A percentile compares a stretch with the other conserved stretches of the same genome.
Conservation (phyloP, 2,113 vertebrate species). For the Canis aureus region DNA sequence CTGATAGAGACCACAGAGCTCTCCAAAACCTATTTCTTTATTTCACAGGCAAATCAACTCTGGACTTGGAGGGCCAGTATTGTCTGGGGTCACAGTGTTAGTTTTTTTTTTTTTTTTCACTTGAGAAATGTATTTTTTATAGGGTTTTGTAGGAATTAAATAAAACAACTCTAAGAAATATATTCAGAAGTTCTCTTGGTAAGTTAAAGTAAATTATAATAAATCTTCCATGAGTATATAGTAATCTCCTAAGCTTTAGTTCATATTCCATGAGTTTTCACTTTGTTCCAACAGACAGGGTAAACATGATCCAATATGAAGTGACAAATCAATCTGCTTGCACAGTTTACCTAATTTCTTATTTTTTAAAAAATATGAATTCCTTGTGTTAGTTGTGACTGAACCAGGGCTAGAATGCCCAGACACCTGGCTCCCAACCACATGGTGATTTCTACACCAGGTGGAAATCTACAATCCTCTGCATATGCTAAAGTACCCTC, state of each 20-base stretch:
- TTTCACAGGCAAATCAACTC: background rate
- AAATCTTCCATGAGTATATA: background rate
- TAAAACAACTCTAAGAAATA: background rate
- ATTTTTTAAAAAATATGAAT: background rate
- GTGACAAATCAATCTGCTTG: background rate
- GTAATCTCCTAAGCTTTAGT: background rate
- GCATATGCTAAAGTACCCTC: background rate
- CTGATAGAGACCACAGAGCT: background rate
- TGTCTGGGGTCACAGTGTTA: background rate
- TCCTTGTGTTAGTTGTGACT: background rate
- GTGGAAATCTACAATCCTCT: background rate
- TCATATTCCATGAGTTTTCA: background rate
- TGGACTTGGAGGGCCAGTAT: background rate
- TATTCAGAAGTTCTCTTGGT: background rate
- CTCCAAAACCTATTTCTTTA: background rate
- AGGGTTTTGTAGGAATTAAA: background rate
- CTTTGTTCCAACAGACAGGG: background rate
- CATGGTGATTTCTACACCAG: too few relatives aligned
- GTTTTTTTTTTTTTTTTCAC: too few relatives aligned
- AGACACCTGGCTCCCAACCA: background rate
- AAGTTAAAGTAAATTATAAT: conserved; percentile 20
- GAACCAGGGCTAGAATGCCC: background rate
- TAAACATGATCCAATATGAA: background rate
- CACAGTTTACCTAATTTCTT: background rate
- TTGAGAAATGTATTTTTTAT: background rate